phyloP scores from a whole-genome alignment of 2,888 invertebrate genomes.

The Sinelater perroti region DNA sequence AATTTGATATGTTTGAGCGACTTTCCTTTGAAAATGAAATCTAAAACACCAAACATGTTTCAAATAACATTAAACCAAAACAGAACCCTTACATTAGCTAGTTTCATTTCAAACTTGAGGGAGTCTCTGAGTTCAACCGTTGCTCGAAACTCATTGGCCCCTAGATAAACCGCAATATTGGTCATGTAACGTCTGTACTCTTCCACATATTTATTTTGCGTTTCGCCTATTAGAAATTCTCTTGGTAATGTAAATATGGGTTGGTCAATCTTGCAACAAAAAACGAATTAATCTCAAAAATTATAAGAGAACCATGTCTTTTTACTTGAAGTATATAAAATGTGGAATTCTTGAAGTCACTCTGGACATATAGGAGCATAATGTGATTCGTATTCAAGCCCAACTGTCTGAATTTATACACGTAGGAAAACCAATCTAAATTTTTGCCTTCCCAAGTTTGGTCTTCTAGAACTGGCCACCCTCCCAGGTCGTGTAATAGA shows the following conservation, averaged over 20 bases:
- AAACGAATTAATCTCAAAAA: background rate
- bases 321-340: slow-evolving; percentile 38
- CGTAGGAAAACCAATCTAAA: slow-evolving; percentile 40
- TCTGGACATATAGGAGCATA: slow-evolving; percentile 33
- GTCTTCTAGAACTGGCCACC: slow-evolving; percentile 87
- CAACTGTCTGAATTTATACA: slow-evolving; percentile 33
- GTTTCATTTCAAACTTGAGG: slow-evolving; percentile 44
- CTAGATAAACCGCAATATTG: slow-evolving; percentile 47
- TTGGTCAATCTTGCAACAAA: slow-evolving; percentile 41
- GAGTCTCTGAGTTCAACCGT: slow-evolving; percentile 44
- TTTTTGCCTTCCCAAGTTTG: slow-evolving; percentile 68
- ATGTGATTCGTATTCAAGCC: slow-evolving; percentile 38
- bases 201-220: slow-evolving; percentile 38
- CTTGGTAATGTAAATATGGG: slow-evolving; percentile 40
- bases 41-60: slow-evolving; percentile 24
- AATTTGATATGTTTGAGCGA: slow-evolving; percentile 30
- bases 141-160: slow-evolving; percentile 44
- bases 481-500: slow-evolving; percentile 70
- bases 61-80: background rate
- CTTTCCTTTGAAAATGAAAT: slow-evolving; percentile 45
- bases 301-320: too few species aligned
- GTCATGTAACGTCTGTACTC: slow-evolving; percentile 47
- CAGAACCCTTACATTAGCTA: slow-evolving; percentile 37
- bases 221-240: slow-evolving; percentile 39
- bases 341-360: slow-evolving; percentile 43